phyloP scores from a whole-genome alignment of 2,888 invertebrate species.

The Calameuta filiformis region DNA sequence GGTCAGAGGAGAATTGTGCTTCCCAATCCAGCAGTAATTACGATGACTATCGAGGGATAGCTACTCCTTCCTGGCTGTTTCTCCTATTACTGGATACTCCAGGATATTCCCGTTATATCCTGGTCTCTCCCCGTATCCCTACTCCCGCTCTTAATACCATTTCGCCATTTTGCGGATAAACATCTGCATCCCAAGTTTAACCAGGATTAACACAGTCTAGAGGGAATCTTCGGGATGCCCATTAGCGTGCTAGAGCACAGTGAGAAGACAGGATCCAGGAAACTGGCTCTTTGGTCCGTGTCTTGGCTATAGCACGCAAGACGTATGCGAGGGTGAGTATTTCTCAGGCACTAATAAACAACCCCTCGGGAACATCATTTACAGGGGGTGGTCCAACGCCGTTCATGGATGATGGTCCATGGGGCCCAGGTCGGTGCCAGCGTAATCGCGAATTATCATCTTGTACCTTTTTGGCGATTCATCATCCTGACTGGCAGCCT shows the following conservation, averaged over 20 bases:
- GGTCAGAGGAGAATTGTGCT: not conserved
- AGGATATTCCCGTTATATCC: slow-evolving; percentile 9
- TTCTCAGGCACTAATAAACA: slow-evolving; percentile 33
- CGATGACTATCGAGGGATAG: not conserved
- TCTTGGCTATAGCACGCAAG: slow-evolving; percentile 21
- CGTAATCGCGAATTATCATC: slow-evolving; percentile 32
- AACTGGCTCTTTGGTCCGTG: slow-evolving; percentile 28
- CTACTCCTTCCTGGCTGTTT: not conserved
- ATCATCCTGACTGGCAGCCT: slow-evolving; percentile 51
- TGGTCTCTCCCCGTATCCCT: slow-evolving; percentile 4
- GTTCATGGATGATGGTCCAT: not conserved
- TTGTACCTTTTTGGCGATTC: slow-evolving; percentile 43
- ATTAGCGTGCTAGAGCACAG: not conserved
- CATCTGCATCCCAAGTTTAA: not conserved
- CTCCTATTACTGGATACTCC: not conserved
- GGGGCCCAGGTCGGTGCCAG: slow-evolving; percentile 6
- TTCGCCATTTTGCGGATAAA: slow-evolving; percentile 1
- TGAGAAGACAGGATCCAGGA: slow-evolving; percentile 16
- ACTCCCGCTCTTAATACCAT: not conserved
- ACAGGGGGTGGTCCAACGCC: slow-evolving; percentile 15
- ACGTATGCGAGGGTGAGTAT: slow-evolving; percentile 24
- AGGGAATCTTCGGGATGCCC: not conserved
- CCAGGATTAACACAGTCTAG: not conserved
- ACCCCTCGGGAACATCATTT: slow-evolving; percentile 32
- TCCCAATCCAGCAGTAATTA: not conserved